A percentile compares a stretch with the other conserved stretches of the same genome.
Conservation (phyloP, 53 echinoderm and acorn worm species). For the Echinarachnius parma region DNA sequence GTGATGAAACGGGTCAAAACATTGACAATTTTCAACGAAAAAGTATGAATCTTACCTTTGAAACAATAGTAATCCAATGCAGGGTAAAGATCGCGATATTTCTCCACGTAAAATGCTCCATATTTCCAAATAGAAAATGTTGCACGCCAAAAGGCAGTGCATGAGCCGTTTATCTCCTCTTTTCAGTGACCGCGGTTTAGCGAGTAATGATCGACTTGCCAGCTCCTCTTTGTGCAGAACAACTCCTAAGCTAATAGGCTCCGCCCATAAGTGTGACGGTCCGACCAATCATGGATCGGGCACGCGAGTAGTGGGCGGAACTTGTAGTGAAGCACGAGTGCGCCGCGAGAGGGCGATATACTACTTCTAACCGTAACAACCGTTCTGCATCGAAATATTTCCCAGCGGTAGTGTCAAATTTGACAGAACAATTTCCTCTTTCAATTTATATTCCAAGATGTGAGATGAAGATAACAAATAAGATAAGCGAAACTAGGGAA, state of each 20-base stretch:
- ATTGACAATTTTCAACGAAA: too few relatives aligned
- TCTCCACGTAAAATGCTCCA: slow-evolving; percentile 94
- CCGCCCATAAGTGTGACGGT: slow-evolving; percentile 29
- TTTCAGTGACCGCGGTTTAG: slow-evolving; percentile 22
- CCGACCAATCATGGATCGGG: slow-evolving; percentile 23
- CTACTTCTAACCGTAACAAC: slow-evolving; percentile 30
- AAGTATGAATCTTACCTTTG: slow-evolving; percentile 72
- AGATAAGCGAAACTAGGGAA: too few relatives aligned
- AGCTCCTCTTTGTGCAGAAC: background rate
- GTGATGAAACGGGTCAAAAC: too few relatives aligned
- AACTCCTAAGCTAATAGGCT: background rate
- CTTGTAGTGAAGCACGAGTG: background rate
- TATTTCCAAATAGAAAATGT: slow-evolving; percentile 37
- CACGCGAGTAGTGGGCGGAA: slow-evolving; percentile 1
- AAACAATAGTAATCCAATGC: slow-evolving; percentile 71
- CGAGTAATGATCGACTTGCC: background rate
- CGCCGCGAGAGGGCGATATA: slow-evolving; percentile 26
- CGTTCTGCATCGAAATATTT: background rate
- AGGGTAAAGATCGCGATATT: slow-evolving; percentile 86
- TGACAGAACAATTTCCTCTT: too few relatives aligned
- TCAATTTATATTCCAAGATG: too few relatives aligned
- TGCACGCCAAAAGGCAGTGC: slow-evolving; percentile 52
- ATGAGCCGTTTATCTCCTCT: slow-evolving; percentile 22
- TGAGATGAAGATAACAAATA: too few relatives aligned
- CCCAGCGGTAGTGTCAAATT: slow-evolving; percentile 19